These are phyloP conservation scores for Netelia inedita DNA, from an alignment of 2,888 invertebrate species.

Conservation along the genomic window DNA sequence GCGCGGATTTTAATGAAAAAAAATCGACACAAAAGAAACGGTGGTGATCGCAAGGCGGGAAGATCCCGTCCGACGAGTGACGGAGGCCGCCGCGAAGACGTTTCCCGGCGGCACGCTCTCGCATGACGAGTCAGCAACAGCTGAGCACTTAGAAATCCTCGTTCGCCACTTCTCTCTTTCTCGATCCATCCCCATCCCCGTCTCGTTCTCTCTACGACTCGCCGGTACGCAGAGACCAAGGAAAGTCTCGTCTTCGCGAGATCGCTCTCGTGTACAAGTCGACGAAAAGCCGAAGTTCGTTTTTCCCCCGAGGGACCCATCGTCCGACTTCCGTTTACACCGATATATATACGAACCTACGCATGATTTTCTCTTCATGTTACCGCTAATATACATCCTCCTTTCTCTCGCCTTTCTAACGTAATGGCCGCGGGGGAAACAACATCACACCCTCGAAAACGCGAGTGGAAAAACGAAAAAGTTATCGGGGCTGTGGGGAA, in stretches of 20 bases:
- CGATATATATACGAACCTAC: conserved; percentile 17
- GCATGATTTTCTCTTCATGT: conserved; percentile 53
- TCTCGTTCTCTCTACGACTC: conserved; percentile 32
- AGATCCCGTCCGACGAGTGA: conserved; percentile 30
- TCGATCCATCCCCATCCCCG: neutral
- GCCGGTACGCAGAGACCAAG: conserved; percentile 37
- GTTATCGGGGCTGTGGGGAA: neutral
- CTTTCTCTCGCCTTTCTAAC: conserved; percentile 40
- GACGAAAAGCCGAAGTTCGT: conserved; percentile 34
- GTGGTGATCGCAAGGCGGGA: conserved; percentile 45
- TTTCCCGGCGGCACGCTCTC: conserved; percentile 59
- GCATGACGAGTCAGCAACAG: conserved; percentile 80
- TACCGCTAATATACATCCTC: conserved; percentile 60
- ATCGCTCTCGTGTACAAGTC: conserved; percentile 26
- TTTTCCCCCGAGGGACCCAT: conserved; percentile 75
- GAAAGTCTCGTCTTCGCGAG: conserved; percentile 19
- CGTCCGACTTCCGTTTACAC: conserved; percentile 77
- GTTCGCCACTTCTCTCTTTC: conserved; percentile 59
- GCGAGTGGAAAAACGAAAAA: conserved; percentile 2
- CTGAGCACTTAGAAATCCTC: conserved; percentile 80
- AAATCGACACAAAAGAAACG: conserved; percentile 17
- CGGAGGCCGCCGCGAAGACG: conserved; percentile 57
- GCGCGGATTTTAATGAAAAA: conserved; percentile 3
- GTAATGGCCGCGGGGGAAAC: conserved; percentile 22
- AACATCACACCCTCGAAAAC: conserved; percentile 32